phyloP scores from a whole-genome alignment of 2,797 vertebrate genomes.

The Pseudochaenichthys georgianus region DNA sequence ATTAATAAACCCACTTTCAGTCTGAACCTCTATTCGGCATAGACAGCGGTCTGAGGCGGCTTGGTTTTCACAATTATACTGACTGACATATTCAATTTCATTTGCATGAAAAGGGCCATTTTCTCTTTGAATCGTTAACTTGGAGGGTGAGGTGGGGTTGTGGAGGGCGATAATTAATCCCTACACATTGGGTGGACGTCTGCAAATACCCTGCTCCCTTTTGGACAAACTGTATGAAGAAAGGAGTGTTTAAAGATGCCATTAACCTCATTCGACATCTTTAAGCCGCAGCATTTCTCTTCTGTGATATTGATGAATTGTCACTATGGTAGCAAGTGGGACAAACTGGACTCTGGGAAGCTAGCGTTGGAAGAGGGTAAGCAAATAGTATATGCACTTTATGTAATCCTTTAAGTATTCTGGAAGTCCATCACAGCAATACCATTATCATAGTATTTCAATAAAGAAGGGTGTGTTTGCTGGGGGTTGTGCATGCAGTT shows the following conservation, averaged over 20 bases:
- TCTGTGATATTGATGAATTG: conserved; percentile 72
- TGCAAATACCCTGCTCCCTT: conserved; percentile 75
- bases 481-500: conserved; percentile 13
- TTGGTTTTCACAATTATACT: conserved; percentile 82
- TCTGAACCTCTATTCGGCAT: conserved; percentile 62
- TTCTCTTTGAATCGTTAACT: conserved; percentile 82
- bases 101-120: conserved; percentile 84
- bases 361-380: conserved; percentile 34
- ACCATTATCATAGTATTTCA: conserved; percentile 11
- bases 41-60: conserved; percentile 68
- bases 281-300: conserved; percentile 65
- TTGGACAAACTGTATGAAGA: conserved; percentile 67
- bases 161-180: conserved; percentile 84
- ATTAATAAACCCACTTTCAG: conserved; percentile 75
- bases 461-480: conserved; percentile 14
- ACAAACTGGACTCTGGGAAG: conserved; percentile 38
- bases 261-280: conserved; percentile 79
- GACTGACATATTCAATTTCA: conserved; percentile 87
- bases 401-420: conserved; percentile 30
- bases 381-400: too few relatives aligned
- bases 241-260: conserved; percentile 79
- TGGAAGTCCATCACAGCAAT: conserved; percentile 3
- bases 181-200: conserved; percentile 77
- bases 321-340: conserved; percentile 47
- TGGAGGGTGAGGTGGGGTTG: conserved; percentile 74